A percentile compares a stretch with the other conserved stretches of the same genome.
Conservation (phyloP, 2,888 invertebrate species). For the Hydropsyche betteni region DNA sequence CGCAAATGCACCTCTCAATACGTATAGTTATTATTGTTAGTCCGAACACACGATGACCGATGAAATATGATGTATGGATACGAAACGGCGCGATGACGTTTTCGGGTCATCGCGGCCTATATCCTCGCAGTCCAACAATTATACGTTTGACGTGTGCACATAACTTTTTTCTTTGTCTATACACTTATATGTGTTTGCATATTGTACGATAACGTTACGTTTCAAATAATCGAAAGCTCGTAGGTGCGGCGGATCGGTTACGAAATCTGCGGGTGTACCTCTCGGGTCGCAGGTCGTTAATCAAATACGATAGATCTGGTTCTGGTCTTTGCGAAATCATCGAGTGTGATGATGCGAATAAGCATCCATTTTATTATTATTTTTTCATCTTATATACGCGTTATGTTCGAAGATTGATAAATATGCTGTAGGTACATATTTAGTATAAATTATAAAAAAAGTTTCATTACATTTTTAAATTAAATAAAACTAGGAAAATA, state of each 20-base stretch:
- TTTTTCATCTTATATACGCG: too few relatives aligned
- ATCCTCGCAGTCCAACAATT: neutral
- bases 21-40: constrained; percentile 1
- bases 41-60: neutral
- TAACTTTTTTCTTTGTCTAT: too few relatives aligned
- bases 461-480: too few relatives aligned
- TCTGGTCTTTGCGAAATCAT: constrained; percentile 17
- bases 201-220: too few relatives aligned
- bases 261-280: constrained; percentile 9
- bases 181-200: too few relatives aligned
- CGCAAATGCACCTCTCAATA: constrained; percentile 21
- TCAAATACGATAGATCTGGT: constrained; percentile 28
- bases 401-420: too few relatives aligned
- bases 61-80: neutral
- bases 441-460: too few relatives aligned
- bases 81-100: constrained; percentile 21
- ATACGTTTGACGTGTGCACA: neutral
- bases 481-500: too few relatives aligned
- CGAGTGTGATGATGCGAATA: constrained; percentile 4
- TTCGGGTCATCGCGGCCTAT: constrained; percentile 16
- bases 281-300: constrained; percentile 29
- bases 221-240: constrained; percentile 8
- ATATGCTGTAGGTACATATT: too few relatives aligned
- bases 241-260: constrained; percentile 1
- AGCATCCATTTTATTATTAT: constrained; percentile 1